These are phyloP conservation scores for Rhamnusium bicolor DNA, from an alignment of 2,888 invertebrate genomes.

Conservation along the genomic window DNA sequence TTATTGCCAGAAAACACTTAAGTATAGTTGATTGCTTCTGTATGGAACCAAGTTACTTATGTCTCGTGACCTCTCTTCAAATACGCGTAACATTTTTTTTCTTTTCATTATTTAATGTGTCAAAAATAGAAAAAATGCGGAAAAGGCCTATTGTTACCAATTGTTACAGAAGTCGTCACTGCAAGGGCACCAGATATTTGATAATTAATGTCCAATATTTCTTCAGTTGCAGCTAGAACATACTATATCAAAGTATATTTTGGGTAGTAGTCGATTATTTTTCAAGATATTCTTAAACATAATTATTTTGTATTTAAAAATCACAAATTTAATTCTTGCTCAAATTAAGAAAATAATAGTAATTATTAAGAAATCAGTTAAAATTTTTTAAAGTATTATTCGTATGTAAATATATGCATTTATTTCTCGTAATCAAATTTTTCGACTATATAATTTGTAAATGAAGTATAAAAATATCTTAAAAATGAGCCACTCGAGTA, in stretches of 20 bases:
- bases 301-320: neutral
- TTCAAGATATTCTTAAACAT: conserved; percentile 12
- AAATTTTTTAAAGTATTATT: conserved; percentile 16
- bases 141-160: no score
- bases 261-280: neutral
- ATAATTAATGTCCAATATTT: no score
- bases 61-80: no score
- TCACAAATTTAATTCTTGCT: neutral
- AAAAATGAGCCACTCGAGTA: neutral
- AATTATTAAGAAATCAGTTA: neutral
- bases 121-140: no score
- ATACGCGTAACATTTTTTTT: no score
- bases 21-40: no score
- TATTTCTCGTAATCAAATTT: conserved; percentile 19
- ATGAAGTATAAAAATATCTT: neutral
- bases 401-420: conserved; percentile 18
- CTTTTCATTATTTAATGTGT: no score
- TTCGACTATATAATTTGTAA: conserved; percentile 1
- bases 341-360: conserved; percentile 3
- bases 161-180: no score
- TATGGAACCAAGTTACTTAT: no score
- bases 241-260: neutral
- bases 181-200: neutral
- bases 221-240: neutral
- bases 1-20: no score